Conservation (phyloP, 2,113 vertebrate genomes). For the Nesoenas mayeri region DNA sequence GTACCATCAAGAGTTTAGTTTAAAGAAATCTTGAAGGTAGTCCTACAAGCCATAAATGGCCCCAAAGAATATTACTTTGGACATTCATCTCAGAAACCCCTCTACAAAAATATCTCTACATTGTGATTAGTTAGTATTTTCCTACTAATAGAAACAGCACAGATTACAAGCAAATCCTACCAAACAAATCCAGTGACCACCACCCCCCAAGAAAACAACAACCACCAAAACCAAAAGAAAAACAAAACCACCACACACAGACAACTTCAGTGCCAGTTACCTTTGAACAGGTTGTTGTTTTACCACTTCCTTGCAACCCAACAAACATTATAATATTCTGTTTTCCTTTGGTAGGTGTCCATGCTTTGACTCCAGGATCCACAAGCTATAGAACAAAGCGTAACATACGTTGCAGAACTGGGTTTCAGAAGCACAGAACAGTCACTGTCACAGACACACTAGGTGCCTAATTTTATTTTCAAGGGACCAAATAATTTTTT, state of each 20-base stretch:
- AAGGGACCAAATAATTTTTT: neutral
- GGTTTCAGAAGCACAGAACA: neutral
- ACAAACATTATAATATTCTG: slow-evolving; percentile 99
- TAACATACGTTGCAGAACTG: neutral
- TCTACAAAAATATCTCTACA: neutral
- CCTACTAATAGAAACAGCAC: neutral
- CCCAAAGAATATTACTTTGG: neutral
- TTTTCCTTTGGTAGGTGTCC: slow-evolving; percentile 98
- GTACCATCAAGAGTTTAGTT: neutral
- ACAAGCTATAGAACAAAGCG: slow-evolving; percentile 83
- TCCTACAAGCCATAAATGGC: neutral
- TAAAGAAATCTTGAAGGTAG: neutral
- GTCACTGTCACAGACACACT: neutral
- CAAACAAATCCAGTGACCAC: neutral
- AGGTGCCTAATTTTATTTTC: neutral
- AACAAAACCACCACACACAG: fast-evolving
- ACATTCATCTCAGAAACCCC: neutral
- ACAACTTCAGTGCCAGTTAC: slow-evolving; percentile 67
- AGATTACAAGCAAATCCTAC: neutral
- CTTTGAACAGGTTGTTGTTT: slow-evolving; percentile 99
- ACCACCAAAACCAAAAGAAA: neutral
- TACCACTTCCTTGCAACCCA: slow-evolving; percentile 96
- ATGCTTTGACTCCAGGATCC: slow-evolving; percentile 98
- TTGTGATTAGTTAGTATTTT: neutral
- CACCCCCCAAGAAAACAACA: neutral